Evolutionary conservation across 2,888 invertebrate species (phyloP).

Genomic region (Temnothorax ravouxi): DNA sequence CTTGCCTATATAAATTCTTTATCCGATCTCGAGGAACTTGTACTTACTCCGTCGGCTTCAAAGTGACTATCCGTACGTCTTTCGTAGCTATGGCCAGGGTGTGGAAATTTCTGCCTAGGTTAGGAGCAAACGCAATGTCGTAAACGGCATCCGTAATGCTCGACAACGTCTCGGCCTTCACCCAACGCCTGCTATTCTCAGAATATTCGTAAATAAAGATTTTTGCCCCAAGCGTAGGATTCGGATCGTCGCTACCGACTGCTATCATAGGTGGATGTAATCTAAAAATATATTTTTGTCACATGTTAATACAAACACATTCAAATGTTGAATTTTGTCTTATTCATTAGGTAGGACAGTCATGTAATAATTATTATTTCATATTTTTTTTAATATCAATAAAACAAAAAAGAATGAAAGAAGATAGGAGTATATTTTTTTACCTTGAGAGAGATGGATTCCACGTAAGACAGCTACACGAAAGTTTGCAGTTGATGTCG

Average conservation of each 20-base stretch:
- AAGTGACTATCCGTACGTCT: conserved; percentile 94
- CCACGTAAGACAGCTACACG: conserved; percentile 98
- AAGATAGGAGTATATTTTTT: conserved; percentile 56
- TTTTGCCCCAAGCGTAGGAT: conserved; percentile 92
- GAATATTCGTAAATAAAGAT: conserved; percentile 97
- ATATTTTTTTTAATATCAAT: background rate
- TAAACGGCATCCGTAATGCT: conserved; percentile 95
- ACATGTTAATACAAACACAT: background rate
- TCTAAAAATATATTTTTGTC: conserved; percentile 85
- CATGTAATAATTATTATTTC: background rate
- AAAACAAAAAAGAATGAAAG: background rate
- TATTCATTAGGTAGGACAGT: background rate
- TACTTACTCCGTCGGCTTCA: conserved; percentile 91
- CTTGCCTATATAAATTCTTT: background rate
- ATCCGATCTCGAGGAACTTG: background rate
- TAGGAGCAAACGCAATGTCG: conserved; percentile 98
- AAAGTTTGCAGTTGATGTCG: conserved; percentile 96
- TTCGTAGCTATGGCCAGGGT: conserved; percentile 97
- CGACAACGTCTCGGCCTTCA: conserved; percentile 93
- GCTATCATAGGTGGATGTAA: conserved; percentile 96
- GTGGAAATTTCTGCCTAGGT: conserved; percentile 97
- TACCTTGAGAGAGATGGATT: conserved; percentile 95
- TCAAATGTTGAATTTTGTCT: background rate
- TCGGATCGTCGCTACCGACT: conserved; percentile 94
- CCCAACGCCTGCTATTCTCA: conserved; percentile 95